Evolutionary conservation across 1,140 invertebrate genomes (phyloP).

Genomic region (Philotrypesis tridentata): DNA sequence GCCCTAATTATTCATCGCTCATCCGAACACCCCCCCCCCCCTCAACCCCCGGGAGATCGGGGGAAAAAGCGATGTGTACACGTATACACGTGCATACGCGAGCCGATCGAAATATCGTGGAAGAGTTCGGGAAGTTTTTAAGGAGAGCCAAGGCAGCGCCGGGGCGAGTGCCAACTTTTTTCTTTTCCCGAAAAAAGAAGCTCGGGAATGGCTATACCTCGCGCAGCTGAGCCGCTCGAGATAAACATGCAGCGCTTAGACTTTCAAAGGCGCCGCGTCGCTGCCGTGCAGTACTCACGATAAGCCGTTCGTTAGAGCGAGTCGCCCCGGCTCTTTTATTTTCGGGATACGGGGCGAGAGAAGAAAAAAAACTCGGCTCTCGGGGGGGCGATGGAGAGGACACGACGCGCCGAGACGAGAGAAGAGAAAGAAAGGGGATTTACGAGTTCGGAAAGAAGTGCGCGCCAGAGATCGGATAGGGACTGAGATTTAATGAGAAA

Average conservation of each 20-base stretch:
- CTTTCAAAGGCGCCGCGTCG: neutral
- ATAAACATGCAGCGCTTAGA: neutral
- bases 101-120: too few species aligned
- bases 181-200: too few species aligned
- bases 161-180: too few species aligned
- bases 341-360: neutral
- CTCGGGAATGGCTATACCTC: too few species aligned
- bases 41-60: too few species aligned
- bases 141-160: too few species aligned
- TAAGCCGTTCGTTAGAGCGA: neutral
- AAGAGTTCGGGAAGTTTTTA: neutral
- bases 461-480: neutral
- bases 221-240: neutral
- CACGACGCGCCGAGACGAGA: neutral
- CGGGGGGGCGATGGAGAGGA: too few species aligned
- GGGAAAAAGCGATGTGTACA: too few species aligned
- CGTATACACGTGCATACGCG: too few species aligned
- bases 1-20: too few species aligned
- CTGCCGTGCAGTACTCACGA: neutral
- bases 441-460: neutral
- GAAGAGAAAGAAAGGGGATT: neutral
- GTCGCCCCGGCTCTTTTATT: neutral
- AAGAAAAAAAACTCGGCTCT: neutral
- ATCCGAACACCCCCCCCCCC: too few species aligned
- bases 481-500: constrained; percentile 12